Base-by-base conservation (phyloP, 1,140 invertebrate species). In the Solenopsis invicta region DNA sequence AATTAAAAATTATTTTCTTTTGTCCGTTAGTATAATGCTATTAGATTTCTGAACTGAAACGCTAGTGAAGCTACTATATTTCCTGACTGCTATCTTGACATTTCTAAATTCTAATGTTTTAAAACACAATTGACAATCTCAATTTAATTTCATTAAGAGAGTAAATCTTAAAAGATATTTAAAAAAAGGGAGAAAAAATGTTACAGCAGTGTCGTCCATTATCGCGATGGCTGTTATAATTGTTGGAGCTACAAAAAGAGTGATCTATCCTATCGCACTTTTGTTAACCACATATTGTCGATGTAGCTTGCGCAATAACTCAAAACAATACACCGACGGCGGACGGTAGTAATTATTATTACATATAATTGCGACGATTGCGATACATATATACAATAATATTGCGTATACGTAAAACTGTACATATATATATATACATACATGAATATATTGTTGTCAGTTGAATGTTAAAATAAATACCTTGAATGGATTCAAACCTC, bases 401-500 rank as follows among this genome's bases (percentile, higher is more conserved):
- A 64, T 66, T 78, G 59, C 59, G 76, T 78, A 78, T 78, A 78
- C 75, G 59, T 78, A 78, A 78, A 78, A 78, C 59, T 78, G 76
- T 78, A 78, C 54, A 89, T 88, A 88, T 91, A 90, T 90, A 88
- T 48, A 92, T 87, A 88, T 72, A 87, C 90, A 85, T 64, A 85
- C 29, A 77, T 86, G 37, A 88, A 89, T 92, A 92, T 93, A 94
- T 95, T 95, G 94, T 95, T 95, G 94, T 95, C 93, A 94, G 93
- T 95, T 94, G 89, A 94, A 94, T 94, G 94, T 95, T 95, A 92
- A 93, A 95, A 95, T 95, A 95, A 95, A 95, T 94, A 93, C 93
- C 91, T 89, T 94, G 92, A 92, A 88, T 94, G 91, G 91, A 94
- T 69, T 56, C 56, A 48, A 24, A 62, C 74, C 18, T 71, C 4